Evolutionary conservation across 2,113 vertebrate genomes (phyloP).

Genomic region (Xerus inauris): DNA sequence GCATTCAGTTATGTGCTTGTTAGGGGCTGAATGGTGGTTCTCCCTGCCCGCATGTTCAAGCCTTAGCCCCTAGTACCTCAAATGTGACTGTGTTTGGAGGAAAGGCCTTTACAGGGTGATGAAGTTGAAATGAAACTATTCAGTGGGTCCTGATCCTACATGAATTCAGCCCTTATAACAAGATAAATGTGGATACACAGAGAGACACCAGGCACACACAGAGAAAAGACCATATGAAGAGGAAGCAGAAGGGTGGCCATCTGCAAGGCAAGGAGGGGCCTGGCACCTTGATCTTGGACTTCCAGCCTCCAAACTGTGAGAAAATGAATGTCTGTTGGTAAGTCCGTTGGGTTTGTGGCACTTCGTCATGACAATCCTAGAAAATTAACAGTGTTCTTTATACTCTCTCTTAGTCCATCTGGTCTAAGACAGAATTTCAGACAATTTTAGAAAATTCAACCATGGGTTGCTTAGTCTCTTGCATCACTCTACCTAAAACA

Average conservation of each 20-base stretch:
- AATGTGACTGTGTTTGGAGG: no score
- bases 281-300: not conserved
- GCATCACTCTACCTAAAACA: not conserved
- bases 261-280: not conserved
- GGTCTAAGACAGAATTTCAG: not conserved
- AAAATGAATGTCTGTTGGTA: not conserved
- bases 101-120: not conserved
- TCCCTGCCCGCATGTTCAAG: not conserved
- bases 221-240: accelerated
- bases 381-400: not conserved
- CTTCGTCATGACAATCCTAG: not conserved
- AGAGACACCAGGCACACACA: not conserved
- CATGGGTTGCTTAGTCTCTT: not conserved
- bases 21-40: no score
- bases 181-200: not conserved
- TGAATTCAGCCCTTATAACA: not conserved
- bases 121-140: not conserved
- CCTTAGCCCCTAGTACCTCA: no score
- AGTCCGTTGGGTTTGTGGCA: not conserved
- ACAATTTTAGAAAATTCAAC: not conserved
- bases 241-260: not conserved
- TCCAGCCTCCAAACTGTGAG: not conserved
- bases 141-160: not conserved
- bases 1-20: no score
- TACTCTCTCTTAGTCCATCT: not conserved